Evolutionary conservation across 2,888 invertebrate species (phyloP), one percentile per base, ranked within the genome.

Genomic region (Pogonocherus hispidulus): DNA sequence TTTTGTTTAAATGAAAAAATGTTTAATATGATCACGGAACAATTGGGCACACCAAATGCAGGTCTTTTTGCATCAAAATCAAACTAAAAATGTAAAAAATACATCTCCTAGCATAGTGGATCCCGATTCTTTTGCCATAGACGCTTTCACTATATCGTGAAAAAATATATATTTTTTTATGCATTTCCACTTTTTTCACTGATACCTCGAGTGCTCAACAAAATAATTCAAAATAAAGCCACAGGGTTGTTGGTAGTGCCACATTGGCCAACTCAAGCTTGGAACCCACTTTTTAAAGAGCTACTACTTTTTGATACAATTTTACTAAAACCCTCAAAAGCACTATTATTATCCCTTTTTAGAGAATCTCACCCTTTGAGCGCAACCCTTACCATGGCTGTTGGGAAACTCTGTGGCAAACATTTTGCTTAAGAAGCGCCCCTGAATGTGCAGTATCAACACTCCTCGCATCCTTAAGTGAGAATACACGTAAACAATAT

Each of bases 111-210:
- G 73, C 27, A 62, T 14, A 32, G 52, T n/a, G 49, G 74, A 77
- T 51, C 77, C 77, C 1, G 64, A 70, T 4, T 69, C 76, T 0
- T 16, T 59, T 0, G 67, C 66, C 0, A 57, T 78, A 0, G 76
- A 78, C 37, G 78, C 79, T 0, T 79, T 79, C 56, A 79, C 72
- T 18, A 69, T 52, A 51, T 14, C 19, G 49, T 55, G 71, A 71
- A 20, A 74, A 72, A n/a, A 35, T 19, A 9, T 62, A n/a, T 14
- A n/a, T n/a, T n/a, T 20, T 66, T 66, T 66, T 80, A 78, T 60
- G 79, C 78, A 0, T 79, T 79, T 18, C 77, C 78, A 1, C 78
- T 78, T 1, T 80, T 79, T 57, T 64, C 71, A 0, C 11, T 78
- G 2, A 71, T 80, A n/a, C 55, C 76, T 19, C 73, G 67, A 63